These are phyloP conservation scores for Balaeniceps rex DNA, from an alignment of 2,113 vertebrate genomes.

Conservation along the genomic window DNA sequence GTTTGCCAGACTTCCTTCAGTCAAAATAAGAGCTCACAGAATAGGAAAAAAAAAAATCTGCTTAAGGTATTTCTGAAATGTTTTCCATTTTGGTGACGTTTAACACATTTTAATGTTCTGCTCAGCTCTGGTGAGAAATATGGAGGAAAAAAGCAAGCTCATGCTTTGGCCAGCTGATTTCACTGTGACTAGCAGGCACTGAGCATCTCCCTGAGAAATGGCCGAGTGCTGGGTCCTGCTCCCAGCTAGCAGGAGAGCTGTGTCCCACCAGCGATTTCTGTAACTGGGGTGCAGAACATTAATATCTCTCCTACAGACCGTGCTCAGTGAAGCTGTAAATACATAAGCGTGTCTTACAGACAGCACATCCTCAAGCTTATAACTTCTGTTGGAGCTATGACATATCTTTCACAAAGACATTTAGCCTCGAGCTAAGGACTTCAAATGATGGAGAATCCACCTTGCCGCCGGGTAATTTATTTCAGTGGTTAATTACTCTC, in stretches of 20 bases:
- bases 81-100: not conserved
- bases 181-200: not conserved
- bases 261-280: not conserved
- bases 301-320: not conserved
- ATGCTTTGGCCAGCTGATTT: not conserved
- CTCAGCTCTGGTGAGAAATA: not conserved
- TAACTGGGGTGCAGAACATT: not conserved
- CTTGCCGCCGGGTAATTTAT: conserved; percentile 21
- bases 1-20: not conserved
- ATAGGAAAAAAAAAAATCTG: not conserved
- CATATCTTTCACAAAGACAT: not conserved
- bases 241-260: not conserved
- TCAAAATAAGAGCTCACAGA: not conserved
- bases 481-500: conserved; percentile 42
- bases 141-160: not conserved
- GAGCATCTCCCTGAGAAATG: not conserved
- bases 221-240: not conserved
- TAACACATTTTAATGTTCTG: not conserved
- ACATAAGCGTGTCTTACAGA: not conserved
- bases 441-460: conserved; percentile 32
- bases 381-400: not conserved
- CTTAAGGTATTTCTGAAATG: not conserved
- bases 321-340: not conserved
- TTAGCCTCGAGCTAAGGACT: not conserved
- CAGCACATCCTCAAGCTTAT: not conserved